Conservation (phyloP, 1,140 invertebrate species). For the Ladona fulva region DNA sequence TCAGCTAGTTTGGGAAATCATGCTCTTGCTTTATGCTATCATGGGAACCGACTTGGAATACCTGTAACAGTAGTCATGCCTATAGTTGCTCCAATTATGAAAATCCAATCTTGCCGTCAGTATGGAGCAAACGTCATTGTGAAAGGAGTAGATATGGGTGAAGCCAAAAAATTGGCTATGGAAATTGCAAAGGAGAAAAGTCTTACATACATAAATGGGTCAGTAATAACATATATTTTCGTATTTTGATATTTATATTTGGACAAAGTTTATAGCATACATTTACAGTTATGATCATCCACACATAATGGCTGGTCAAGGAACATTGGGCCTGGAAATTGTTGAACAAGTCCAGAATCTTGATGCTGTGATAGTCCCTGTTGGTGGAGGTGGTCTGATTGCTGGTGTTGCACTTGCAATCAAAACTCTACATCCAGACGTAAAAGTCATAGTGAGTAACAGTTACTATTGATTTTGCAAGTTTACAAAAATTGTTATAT, state of each 20-base stretch:
- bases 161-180: constrained; percentile 72
- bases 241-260: not conserved
- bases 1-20: constrained; percentile 90
- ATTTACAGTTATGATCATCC: constrained; percentile 76
- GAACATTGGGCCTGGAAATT: constrained; percentile 86
- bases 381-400: constrained; percentile 82
- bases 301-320: constrained; percentile 86
- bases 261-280: not conserved
- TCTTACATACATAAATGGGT: constrained; percentile 80
- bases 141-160: constrained; percentile 72
- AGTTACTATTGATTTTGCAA: no score
- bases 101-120: constrained; percentile 74
- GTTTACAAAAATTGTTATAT: not conserved
- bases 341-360: constrained; percentile 70
- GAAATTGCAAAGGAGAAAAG: constrained; percentile 57
- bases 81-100: constrained; percentile 83
- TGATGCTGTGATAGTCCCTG: constrained; percentile 71
- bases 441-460: constrained; percentile 58
- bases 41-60: constrained; percentile 69
- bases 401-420: constrained; percentile 79
- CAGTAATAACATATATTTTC: constrained; percentile 24
- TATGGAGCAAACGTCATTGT: constrained; percentile 80
- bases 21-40: constrained; percentile 78
- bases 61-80: constrained; percentile 92
- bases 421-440: constrained; percentile 71